These are phyloP conservation scores for Cheilosia grossa DNA, from an alignment of 2,888 invertebrate species.

Conservation along the genomic window DNA sequence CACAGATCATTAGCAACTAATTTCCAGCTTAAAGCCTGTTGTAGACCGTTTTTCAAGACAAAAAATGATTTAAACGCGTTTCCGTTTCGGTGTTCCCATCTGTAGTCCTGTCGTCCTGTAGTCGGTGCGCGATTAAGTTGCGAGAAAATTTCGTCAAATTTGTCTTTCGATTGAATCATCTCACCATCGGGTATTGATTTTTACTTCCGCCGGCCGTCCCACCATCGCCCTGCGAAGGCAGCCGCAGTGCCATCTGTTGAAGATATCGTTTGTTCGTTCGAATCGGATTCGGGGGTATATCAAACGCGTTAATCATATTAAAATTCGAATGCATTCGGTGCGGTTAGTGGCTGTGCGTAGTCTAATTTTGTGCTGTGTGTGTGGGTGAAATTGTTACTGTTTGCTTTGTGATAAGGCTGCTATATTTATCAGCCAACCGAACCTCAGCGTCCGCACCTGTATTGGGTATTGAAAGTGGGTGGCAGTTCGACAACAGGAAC, in stretches of 20 bases:
- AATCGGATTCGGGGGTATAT: slow-evolving; percentile 36
- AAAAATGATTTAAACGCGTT: slow-evolving; percentile 38
- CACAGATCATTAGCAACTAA: slow-evolving; percentile 31
- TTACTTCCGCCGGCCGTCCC: background rate
- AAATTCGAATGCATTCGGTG: slow-evolving; percentile 63
- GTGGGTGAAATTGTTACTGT: slow-evolving; percentile 25
- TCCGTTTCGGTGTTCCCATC: background rate
- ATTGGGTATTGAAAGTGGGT: background rate
- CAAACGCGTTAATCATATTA: slow-evolving; percentile 64
- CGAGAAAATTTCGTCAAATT: background rate
- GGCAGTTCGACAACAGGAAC: background rate
- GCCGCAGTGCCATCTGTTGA: slow-evolving; percentile 45
- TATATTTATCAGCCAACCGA: slow-evolving; percentile 21
- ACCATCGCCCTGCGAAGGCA: background rate
- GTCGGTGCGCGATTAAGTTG: background rate
- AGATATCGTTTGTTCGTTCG: slow-evolving; percentile 4
- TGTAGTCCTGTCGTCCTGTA: background rate
- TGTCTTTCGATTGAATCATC: slow-evolving; percentile 45
- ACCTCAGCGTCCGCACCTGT: background rate
- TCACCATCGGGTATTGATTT: slow-evolving; percentile 50
- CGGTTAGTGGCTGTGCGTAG: slow-evolving; percentile 23
- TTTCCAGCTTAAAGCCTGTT: slow-evolving; percentile 13
- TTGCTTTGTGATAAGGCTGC: slow-evolving; percentile 54
- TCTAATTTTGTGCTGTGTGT: slow-evolving; percentile 16
- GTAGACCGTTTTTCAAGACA: slow-evolving; percentile 44